A percentile compares a stretch with the other conserved stretches of the same genome.
Conservation (phyloP, 2,113 vertebrate species). For the Hypocryptadius cinnamomeus region DNA sequence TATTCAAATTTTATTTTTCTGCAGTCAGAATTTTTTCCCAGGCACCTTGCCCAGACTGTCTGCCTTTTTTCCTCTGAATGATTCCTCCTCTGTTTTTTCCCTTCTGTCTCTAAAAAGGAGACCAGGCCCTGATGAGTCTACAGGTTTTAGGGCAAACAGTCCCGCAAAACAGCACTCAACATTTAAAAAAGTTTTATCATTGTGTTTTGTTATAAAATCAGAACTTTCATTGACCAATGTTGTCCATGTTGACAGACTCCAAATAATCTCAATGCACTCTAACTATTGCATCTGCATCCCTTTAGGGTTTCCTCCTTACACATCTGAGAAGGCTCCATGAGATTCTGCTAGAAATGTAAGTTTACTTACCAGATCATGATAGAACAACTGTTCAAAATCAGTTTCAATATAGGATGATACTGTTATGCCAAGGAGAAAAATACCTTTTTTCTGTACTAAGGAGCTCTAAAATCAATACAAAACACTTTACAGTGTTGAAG, state of each 20-base stretch:
- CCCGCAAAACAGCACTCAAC: background rate
- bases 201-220: background rate
- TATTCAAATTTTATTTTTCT: background rate
- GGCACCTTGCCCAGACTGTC: background rate
- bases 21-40: background rate
- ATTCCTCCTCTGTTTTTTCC: background rate
- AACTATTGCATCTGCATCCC: background rate
- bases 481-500: background rate
- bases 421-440: background rate
- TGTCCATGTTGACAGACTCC: background rate
- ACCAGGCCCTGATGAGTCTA: too few species aligned
- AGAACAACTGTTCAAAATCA: background rate
- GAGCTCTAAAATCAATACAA: background rate
- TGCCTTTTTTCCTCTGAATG: background rate
- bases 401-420: background rate
- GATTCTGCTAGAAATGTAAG: background rate
- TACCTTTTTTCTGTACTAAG: background rate
- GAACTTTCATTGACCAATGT: background rate
- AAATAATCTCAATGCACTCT: background rate
- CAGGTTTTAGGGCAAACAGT: background rate
- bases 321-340: background rate
- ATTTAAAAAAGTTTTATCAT: background rate
- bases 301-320: background rate
- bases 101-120: background rate
- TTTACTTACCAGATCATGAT: background rate